Base-by-base conservation (phyloP, 2,888 invertebrate species). In the Tenthredo scrophulariae region DNA sequence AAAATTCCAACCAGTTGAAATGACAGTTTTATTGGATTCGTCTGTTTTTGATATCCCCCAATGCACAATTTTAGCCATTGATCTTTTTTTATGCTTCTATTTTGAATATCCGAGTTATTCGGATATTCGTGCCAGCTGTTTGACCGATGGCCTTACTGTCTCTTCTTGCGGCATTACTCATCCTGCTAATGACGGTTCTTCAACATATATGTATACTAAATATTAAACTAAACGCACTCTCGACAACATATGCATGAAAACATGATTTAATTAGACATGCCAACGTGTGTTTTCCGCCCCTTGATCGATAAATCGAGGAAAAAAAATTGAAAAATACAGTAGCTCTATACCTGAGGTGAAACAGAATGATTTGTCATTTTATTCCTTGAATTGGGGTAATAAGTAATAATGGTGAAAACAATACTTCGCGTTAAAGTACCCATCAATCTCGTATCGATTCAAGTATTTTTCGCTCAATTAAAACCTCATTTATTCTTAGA, bases 141-240 rank as follows among this genome's bases (percentile, higher is more conserved):
- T 67, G 26, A 29, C 67, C 67, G 67, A 67, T 26, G 67, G 67
- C 33, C 67, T 67, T 26, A 67, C 67, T 67, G 67, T 26, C 67
- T 9, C 22, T 26, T 62, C 13, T 22, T 62, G 26, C 26, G 62
- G 62, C 62, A 62, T 62, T 62, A 62, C 62, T 62, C 62, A 62
- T 58, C 22, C n/a, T 10, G 22, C 58, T n/a, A 58, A 58, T 58
- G 22, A 58, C 58, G 58, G 58, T 22, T 22, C 58, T 58, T 58
- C 22, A 58, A 15, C 15, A 46, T 13, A 46, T 15, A 43, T 7
- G 1, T 10, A 43, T 15, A 43, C 2, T n/a, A n/a, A n/a, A n/a
- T n/a, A n/a, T n/a, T 22, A 18, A 7, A 29, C 65, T 65, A 26
- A 65, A 22, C 22, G 22, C 10, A 65, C 65, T 65, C 26, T 22